Conservation (phyloP, 1,140 invertebrate species). For the Saccostrea cuccullata region DNA sequence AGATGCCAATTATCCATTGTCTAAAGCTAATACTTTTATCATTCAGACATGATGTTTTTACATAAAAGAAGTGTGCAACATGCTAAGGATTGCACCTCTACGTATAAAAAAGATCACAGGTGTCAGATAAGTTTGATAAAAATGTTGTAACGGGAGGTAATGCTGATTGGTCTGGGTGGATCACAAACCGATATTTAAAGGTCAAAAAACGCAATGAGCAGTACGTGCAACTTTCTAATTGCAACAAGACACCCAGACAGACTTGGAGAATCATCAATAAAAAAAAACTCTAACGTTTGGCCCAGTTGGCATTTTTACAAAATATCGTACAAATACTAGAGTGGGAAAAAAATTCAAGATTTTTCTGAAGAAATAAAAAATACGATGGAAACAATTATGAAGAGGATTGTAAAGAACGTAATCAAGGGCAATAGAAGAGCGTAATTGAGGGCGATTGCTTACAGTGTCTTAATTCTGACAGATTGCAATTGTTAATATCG, state of each 20-base stretch:
- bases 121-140: conserved; percentile 23
- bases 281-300: neutral
- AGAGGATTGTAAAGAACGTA: neutral
- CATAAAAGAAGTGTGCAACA: conserved; percentile 12
- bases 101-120: conserved; percentile 7
- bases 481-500: conserved; percentile 7
- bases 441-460: conserved; percentile 4
- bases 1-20: neutral
- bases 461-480: conserved; percentile 21
- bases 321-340: conserved; percentile 21
- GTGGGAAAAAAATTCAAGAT: neutral
- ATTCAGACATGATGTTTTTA: neutral
- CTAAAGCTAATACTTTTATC: neutral
- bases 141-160: conserved; percentile 5
- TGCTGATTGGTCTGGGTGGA: conserved; percentile 13
- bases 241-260: conserved; percentile 19
- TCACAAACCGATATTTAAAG: conserved; percentile 27
- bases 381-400: neutral
- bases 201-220: conserved; percentile 7
- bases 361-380: neutral
- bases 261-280: conserved; percentile 27
- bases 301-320: conserved; percentile 12
- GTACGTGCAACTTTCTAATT: neutral
- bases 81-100: conserved; percentile 9
- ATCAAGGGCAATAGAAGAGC: conserved; percentile 10